phyloP scores from a whole-genome alignment of 2,113 vertebrate genomes.

The Sapayoa aenigma region DNA sequence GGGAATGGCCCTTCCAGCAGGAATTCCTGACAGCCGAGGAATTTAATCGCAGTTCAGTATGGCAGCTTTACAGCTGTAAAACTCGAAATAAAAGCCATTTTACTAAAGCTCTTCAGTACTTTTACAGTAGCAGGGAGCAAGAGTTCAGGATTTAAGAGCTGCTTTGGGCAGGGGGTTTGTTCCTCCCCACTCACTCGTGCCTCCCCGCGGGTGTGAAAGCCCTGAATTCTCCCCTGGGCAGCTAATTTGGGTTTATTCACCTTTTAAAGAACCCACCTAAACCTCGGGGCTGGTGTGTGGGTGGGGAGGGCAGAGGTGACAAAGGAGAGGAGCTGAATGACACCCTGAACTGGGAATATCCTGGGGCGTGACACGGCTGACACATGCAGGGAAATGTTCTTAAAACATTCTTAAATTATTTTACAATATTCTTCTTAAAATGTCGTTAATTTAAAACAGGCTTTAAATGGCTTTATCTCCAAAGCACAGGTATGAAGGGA shows the following conservation, averaged over 20 bases:
- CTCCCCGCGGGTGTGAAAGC: neutral
- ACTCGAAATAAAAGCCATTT: neutral
- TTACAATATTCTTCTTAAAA: no score
- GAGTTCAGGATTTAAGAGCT: neutral
- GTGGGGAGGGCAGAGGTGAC: neutral
- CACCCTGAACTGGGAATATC: neutral
- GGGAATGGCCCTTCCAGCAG: neutral
- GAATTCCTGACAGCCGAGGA: neutral
- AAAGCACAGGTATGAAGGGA: neutral
- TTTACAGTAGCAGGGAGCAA: neutral
- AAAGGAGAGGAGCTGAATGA: neutral
- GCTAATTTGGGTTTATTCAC: neutral
- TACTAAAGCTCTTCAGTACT: neutral
- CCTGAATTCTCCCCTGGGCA: neutral
- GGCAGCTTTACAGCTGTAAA: neutral
- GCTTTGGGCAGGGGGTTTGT: constrained; percentile 24
- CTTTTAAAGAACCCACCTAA: constrained; percentile 16
- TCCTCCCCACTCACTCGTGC: neutral
- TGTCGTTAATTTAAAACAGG: neutral
- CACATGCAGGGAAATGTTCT: neutral
- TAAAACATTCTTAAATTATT: neutral
- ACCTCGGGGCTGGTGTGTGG: neutral
- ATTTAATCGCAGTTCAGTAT: neutral
- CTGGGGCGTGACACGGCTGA: neutral
- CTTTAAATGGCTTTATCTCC: neutral